Percentiles rank a stretch among this genome's conserved stretches.
phyloP scores from a whole-genome alignment of 2,113 vertebrate species.

The Chionomys nivalis region DNA sequence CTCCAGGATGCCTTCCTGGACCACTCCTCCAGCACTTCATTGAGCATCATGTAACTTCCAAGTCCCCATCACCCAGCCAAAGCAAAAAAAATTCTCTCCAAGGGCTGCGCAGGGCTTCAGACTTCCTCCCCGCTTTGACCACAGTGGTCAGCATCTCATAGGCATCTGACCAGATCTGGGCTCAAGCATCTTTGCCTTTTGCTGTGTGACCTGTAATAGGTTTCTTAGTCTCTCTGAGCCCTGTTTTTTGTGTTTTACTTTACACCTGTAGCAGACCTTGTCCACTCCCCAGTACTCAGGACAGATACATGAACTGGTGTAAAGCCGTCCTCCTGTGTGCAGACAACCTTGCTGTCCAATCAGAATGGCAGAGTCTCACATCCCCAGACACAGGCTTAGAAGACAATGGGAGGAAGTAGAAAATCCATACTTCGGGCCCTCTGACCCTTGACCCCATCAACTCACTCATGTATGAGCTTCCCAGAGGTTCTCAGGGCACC shows the following conservation, averaged over 20 bases:
- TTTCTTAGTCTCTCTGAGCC: not conserved
- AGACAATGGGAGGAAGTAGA: not conserved
- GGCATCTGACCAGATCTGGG: not conserved
- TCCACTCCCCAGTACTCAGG: not conserved
- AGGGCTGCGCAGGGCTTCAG: not conserved
- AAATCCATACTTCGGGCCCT: not conserved
- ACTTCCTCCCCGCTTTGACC: not conserved
- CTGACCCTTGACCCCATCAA: not conserved
- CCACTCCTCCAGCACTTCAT: not conserved
- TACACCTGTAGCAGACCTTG: fast-evolving
- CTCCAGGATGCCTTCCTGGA: not conserved
- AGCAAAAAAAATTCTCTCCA: not conserved
- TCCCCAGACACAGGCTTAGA: not conserved
- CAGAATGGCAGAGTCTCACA: not conserved
- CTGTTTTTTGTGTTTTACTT: not conserved
- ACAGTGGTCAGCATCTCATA: not conserved
- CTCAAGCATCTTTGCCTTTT: not conserved
- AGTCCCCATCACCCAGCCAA: not conserved
- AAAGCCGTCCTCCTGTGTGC: not conserved
- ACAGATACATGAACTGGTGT: fast-evolving
- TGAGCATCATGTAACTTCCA: not conserved
- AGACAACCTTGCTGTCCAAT: not conserved
- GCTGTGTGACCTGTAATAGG: not conserved
- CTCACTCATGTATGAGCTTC: not conserved
- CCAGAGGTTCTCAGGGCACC: not conserved